Base-by-base conservation (phyloP, 2,888 invertebrate species). In the Mylabris sibirica region DNA sequence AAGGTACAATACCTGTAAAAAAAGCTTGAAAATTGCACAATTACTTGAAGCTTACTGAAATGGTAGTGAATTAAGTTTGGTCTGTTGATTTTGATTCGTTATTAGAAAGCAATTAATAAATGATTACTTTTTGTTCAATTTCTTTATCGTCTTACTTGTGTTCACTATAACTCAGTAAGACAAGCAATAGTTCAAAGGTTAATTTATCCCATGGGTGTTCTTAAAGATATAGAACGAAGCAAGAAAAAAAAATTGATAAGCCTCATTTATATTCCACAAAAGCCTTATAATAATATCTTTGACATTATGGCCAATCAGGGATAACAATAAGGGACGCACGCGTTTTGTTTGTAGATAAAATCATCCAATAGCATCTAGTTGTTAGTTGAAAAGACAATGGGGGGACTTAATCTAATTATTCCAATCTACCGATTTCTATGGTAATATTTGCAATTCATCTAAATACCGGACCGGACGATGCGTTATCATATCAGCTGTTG, bases 331-430 rank as follows among this genome's bases (percentile, higher is more conserved):
- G 57, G 75, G 77, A 80, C 79, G 80, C 80, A 79, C 77, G 81
- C 80, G 78, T 80, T 74, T 75, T 74, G 72, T 77, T 75, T 74
- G 65, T 70, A 65, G 72, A 73, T 76, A 60, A 17, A 72, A 75
- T 73, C 78, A 74, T 73, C 81, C 78, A 81, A 80, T 80, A 78
- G 75, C 72, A 73, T 72, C 67, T 69, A 72, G 73, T 74, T 72
- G 70, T 69, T 71, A 72, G 72, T 75, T 75, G 68, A 66, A 75
- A 77, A 79, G 77, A 80, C 79, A 81, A 81, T 80, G 74, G 44
- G 80, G 80, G 79, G 78, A 79, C 73, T 77, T 79, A 79, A 81
- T 80, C 73, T 75, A 77, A 80, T 80, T 75, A 73, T 79, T 79
- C 70, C 76, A 73, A 77, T 63, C 74, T 72, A 74, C 74, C 76